Base-by-base conservation (phyloP, 2,888 invertebrate genomes). In the Dicranocentrus wangi region DNA sequence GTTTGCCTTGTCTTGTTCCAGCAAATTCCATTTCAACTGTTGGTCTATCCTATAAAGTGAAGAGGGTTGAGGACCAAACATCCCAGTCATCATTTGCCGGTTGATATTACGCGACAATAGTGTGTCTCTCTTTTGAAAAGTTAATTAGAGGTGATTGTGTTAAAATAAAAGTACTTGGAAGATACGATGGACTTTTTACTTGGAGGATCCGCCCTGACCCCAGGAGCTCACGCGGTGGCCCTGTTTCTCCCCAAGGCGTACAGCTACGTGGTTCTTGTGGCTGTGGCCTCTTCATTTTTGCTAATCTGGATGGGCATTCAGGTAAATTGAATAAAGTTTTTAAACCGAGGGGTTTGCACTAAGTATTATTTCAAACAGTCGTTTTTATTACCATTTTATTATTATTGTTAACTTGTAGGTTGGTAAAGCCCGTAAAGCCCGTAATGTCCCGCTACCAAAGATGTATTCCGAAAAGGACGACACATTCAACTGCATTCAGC, bases 251-350 rank as follows among this genome's bases (percentile, higher is more conserved):
- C 88, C 15, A 82, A 84, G 15, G 87, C 87, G 42, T 89, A 88
- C 87, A 89, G 89, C n/a, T 89, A 88, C 83, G 88, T 88, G 21
- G 84, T 89, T 25, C 73, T 89, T 21, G 87, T 87, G 2, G 88
- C 87, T 5, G 86, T 88, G 23, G 88, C 87, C 5, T 88, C 88
- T 7, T 84, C 87, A 15, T 87, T 89, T 66, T 82, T 89, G 68
- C 76, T 88, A n/a, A 82, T 87, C 28, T 89, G 88, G 88, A 87
- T 88, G 83, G 88, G 87, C n/a, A 82, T 88, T 15, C 87, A 88
- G 86, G 88, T 88, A 76, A 72, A 0, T 23, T 8, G 17, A 25
- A 21, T 21, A 7, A 23, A 21, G 10, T n/a, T 42, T 65, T 2
- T 2, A 21, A 21, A 13, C 13, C 39, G 13, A 39, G 13, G 13